Evolutionary conservation across 2,888 invertebrate species (phyloP), one percentile per base, ranked within the genome.

Genomic region (Theodoxus fluviatilis): DNA sequence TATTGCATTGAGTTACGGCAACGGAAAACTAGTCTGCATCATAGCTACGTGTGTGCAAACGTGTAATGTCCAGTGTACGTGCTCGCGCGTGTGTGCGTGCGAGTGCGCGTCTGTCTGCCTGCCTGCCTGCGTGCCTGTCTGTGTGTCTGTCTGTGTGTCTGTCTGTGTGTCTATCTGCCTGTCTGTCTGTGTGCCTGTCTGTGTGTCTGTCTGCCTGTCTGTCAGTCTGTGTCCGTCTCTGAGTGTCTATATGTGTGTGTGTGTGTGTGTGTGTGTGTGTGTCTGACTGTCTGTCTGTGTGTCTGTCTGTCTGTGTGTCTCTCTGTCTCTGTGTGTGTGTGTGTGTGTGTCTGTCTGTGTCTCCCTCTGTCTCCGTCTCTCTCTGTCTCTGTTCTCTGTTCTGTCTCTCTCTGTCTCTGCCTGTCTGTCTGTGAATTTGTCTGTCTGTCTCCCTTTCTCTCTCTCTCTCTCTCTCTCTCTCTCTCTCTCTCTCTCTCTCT

Each of bases 211-310:
- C 7, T 55, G 55, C 7, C 28, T 55, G 55, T 25, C 28, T 55
- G 55, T 25, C 28, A 7, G 52, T 52, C 22, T 52, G 52, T 52
- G 52, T 52, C 22, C 25, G 52, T 52, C 28, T 52, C 22, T 52
- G 52, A 22, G 52, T 52, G 55, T n/a, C n/a, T n/a, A 25, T 52
- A 25, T 52, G 52, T 52, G 52, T 43, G 43, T 43, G 43, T 43
- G 43, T 43, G 43, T 43, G 43, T 43, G 43, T 43, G 43, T 43
- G 52, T 52, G 52, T 52, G 52, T 52, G 52, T 52, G 52, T 43
- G 18, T 52, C 22, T 52, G 52, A 6, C 22, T 52, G 52, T 25
- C 7, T 43, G 43, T 43, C 9, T 43, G 43, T n/a, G n/a, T n/a
- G n/a, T n/a, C n/a, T n/a, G n/a, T n/a, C n/a, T n/a, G n/a, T n/a